A percentile compares a stretch with the other conserved stretches of the same genome.
These are phyloP conservation scores for Drosophila monieri DNA, from an alignment of 2,888 invertebrate species.

Conservation along the genomic window DNA sequence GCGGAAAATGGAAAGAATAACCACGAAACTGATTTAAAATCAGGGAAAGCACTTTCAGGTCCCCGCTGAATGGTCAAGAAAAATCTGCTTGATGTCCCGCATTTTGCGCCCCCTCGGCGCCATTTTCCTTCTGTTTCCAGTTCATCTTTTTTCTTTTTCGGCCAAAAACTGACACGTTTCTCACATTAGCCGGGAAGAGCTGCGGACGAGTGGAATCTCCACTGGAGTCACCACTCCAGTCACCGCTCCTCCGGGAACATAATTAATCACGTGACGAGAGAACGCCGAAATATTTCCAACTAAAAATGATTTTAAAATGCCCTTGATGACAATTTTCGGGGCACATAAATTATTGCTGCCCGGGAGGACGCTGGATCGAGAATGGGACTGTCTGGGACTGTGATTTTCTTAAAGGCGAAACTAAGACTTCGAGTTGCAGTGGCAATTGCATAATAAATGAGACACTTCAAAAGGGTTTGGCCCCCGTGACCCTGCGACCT, in stretches of 20 bases:
- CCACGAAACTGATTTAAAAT: slow-evolving; percentile 13
- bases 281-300: slow-evolving; percentile 49
- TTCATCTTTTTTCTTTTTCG: slow-evolving; percentile 1
- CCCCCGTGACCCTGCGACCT: slow-evolving; percentile 15
- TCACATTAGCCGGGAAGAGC: slow-evolving; percentile 49
- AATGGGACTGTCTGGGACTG: slow-evolving; percentile 6
- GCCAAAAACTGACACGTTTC: slow-evolving; percentile 46
- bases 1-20: background rate
- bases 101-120: background rate
- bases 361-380: slow-evolving; percentile 2
- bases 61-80: slow-evolving; percentile 18
- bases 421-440: slow-evolving; percentile 21
- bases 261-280: slow-evolving; percentile 49
- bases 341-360: slow-evolving; percentile 56
- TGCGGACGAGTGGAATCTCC: background rate
- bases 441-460: slow-evolving; percentile 76
- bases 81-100: slow-evolving; percentile 16
- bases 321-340: slow-evolving; percentile 62
- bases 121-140: background rate
- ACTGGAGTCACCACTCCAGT: background rate
- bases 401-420: slow-evolving; percentile 20
- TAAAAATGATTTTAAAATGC: slow-evolving; percentile 60
- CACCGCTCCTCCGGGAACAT: slow-evolving; percentile 20
- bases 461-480: slow-evolving; percentile 48
- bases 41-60: slow-evolving; percentile 16